Conservation (phyloP, 2,888 invertebrate genomes). For the Branchipolynoe longqiensis region DNA sequence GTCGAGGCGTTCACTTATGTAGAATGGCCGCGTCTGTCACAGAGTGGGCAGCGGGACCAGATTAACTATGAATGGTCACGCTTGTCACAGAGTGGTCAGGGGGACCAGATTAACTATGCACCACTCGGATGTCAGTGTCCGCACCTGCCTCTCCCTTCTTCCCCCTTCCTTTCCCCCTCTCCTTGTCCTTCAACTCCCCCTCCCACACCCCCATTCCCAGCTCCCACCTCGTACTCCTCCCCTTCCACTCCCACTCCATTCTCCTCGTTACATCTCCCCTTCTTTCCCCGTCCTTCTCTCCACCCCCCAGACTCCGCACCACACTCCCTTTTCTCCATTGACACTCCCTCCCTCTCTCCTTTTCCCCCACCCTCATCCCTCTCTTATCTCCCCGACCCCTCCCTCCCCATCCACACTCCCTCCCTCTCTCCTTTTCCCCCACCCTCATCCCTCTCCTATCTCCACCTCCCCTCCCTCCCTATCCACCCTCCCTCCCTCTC, state of each 20-base stretch:
- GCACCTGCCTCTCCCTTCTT: too few species aligned
- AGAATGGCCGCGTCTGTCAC: too few species aligned
- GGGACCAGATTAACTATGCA: too few species aligned
- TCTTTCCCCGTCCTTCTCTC: background rate
- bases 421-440: background rate
- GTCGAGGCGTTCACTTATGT: too few species aligned
- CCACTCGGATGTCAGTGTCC: too few species aligned
- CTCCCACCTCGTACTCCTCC: background rate
- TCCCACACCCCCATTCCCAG: background rate
- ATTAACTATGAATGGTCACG: too few species aligned
- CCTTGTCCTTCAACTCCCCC: too few species aligned
- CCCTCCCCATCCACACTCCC: background rate
- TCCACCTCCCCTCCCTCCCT: background rate
- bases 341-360: background rate
- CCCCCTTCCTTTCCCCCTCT: too few species aligned
- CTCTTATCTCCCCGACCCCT: background rate
- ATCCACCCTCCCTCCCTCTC: background rate
- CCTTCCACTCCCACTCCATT: background rate
- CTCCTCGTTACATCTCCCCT: too few species aligned
- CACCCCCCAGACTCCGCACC: background rate
- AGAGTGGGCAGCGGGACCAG: too few species aligned
- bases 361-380: background rate
- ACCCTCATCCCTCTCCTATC: background rate
- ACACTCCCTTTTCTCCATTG: background rate
- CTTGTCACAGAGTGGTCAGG: too few species aligned